Conservation (phyloP, 1,140 invertebrate species). For the Drosophila orena region DNA sequence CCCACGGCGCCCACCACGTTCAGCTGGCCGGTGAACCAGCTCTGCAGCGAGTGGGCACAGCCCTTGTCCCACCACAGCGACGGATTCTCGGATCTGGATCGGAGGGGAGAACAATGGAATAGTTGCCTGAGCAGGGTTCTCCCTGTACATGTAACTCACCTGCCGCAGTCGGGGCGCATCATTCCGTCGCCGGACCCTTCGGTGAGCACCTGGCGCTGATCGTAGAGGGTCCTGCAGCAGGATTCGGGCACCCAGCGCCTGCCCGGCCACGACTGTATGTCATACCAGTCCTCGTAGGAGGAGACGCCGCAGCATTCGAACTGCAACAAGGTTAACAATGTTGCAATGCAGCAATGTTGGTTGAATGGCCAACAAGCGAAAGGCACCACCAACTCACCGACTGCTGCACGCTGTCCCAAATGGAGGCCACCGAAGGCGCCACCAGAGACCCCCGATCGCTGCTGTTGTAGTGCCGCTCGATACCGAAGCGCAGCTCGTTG, state of each 20-base stretch:
- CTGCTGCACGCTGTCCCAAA: slow-evolving; percentile 91
- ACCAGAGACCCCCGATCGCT: slow-evolving; percentile 86
- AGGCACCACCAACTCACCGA: slow-evolving; percentile 86
- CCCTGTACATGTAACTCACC: slow-evolving; percentile 37
- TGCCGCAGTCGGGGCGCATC: slow-evolving; percentile 72
- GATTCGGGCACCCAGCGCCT: slow-evolving; percentile 91
- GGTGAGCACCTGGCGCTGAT: slow-evolving; percentile 77
- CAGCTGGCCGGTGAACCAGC: slow-evolving; percentile 89
- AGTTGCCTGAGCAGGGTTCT: too few relatives aligned
- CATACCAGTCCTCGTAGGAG: slow-evolving; percentile 93
- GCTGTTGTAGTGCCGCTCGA: slow-evolving; percentile 89
- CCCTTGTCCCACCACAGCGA: slow-evolving; percentile 88
- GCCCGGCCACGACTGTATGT: slow-evolving; percentile 91
- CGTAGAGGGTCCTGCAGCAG: slow-evolving; percentile 89
- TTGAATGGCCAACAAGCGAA: background rate
- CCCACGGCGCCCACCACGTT: slow-evolving; percentile 90
- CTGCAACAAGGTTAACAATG: slow-evolving; percentile 82
- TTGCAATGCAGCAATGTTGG: background rate
- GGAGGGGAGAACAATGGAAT: background rate
- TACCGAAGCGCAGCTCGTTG: slow-evolving; percentile 89
- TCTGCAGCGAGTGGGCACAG: slow-evolving; percentile 89
- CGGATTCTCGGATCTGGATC: slow-evolving; percentile 81
- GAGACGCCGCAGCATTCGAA: slow-evolving; percentile 94
- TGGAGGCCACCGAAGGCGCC: slow-evolving; percentile 87
- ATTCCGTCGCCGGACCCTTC: slow-evolving; percentile 84